phyloP scores from a whole-genome alignment of 2,797 vertebrate genomes.

The Dendrocincla tyrannina region DNA sequence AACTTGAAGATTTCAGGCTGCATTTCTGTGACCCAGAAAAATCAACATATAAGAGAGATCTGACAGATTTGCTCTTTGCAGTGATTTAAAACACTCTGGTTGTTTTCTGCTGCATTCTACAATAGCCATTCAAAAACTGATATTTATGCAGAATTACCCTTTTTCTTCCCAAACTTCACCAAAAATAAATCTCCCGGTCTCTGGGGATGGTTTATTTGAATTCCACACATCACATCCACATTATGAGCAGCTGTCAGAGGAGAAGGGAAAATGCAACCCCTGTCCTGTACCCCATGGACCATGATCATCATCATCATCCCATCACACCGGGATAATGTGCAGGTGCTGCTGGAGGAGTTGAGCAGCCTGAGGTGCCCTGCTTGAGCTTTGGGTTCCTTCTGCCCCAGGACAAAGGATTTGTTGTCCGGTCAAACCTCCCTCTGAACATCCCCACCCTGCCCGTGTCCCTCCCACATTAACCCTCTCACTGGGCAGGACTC shows the following conservation, averaged over 20 bases:
- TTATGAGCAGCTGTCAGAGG: not conserved
- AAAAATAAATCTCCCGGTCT: not conserved
- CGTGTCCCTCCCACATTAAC: not conserved
- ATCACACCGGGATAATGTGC: not conserved
- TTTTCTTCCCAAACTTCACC: not conserved
- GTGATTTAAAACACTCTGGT: not conserved
- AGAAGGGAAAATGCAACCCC: accelerated
- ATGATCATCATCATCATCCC: not conserved
- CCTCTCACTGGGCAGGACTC: not conserved
- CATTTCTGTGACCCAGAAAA: not conserved
- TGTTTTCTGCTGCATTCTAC: not conserved
- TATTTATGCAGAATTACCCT: accelerated
- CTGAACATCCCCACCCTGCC: not conserved
- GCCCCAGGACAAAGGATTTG: not conserved
- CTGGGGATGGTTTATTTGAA: not conserved
- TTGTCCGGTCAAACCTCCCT: not conserved
- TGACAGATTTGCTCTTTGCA: not conserved
- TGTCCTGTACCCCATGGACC: not conserved
- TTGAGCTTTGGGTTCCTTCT: not conserved
- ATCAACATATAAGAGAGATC: not conserved
- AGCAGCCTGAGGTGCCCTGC: not conserved
- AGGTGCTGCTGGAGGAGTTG: not conserved
- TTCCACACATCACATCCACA: accelerated
- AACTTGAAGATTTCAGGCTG: not conserved
- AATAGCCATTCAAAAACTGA: accelerated